Conservation (phyloP, 2,888 invertebrate genomes). For the Drosophila eohydei region DNA sequence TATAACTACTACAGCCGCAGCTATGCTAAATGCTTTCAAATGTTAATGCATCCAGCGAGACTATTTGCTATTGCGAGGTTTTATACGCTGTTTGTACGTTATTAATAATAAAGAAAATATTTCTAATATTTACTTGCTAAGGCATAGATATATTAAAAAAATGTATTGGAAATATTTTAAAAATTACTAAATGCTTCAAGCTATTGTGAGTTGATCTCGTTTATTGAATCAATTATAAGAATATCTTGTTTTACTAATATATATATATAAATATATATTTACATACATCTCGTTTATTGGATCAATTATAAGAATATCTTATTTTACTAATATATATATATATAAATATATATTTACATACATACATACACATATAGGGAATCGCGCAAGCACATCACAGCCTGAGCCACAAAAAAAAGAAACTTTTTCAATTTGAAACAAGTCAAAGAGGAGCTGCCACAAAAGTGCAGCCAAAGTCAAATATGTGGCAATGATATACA, state of each 20-base stretch:
- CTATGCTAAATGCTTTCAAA: background rate
- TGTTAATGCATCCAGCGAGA: background rate
- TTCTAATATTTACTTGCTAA: too few relatives aligned
- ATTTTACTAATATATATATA: background rate
- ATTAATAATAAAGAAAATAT: too few relatives aligned
- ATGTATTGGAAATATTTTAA: background rate
- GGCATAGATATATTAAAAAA: too few relatives aligned
- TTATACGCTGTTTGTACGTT: too few relatives aligned
- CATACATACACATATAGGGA: background rate
- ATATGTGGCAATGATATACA: constrained; percentile 61
- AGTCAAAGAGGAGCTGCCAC: constrained; percentile 27
- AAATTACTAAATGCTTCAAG: background rate
- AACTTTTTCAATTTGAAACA: constrained; percentile 68
- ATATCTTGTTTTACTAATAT: background rate
- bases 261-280: background rate
- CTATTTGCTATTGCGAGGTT: background rate
- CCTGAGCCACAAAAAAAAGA: background rate
- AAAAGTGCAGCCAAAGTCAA: constrained; percentile 60
- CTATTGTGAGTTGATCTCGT: background rate
- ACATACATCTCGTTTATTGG: background rate
- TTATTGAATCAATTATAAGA: background rate
- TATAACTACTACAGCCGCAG: background rate
- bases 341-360: background rate
- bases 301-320: background rate
- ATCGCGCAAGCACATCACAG: background rate